Evolutionary conservation across 1,140 invertebrate genomes (phyloP).

Genomic region (Xylocopa sonorina): DNA sequence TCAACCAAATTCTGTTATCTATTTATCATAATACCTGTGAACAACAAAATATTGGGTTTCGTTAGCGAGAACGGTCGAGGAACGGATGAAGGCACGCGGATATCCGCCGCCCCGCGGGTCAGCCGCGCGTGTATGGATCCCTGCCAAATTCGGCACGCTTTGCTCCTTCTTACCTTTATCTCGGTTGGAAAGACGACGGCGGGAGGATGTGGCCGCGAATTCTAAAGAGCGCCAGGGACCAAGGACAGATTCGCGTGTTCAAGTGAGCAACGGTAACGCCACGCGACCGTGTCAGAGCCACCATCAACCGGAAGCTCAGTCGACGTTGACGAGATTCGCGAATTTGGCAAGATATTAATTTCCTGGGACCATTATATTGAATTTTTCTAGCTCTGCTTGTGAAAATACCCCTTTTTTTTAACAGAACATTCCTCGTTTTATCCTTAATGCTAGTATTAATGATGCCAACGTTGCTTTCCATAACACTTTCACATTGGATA

Average conservation of each 20-base stretch:
- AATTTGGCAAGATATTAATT: slow-evolving; percentile 20
- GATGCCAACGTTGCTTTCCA: too few relatives aligned
- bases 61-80: not conserved
- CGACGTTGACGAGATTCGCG: slow-evolving; percentile 22
- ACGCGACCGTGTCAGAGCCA: slow-evolving; percentile 55
- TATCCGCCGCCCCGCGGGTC: slow-evolving; percentile 30
- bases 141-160: slow-evolving; percentile 69
- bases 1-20: too few relatives aligned
- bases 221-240: slow-evolving; percentile 66
- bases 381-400: not conserved
- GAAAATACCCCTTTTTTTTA: not conserved
- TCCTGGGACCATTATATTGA: not conserved
- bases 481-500: too few relatives aligned
- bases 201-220: slow-evolving; percentile 59
- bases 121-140: slow-evolving; percentile 66
- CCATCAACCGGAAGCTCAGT: slow-evolving; percentile 24
- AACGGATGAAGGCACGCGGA: slow-evolving; percentile 29
- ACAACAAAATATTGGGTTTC: not conserved
- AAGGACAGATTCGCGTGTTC: slow-evolving; percentile 68
- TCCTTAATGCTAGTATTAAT: too few relatives aligned
- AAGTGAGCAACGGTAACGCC: slow-evolving; percentile 57
- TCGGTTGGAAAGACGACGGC: slow-evolving; percentile 42
- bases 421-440: too few relatives aligned
- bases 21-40: too few relatives aligned
- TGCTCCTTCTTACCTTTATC: slow-evolving; percentile 53